These are phyloP conservation scores for Zalophus californianus DNA, from an alignment of 2,797 vertebrate species.

Conservation along the genomic window DNA sequence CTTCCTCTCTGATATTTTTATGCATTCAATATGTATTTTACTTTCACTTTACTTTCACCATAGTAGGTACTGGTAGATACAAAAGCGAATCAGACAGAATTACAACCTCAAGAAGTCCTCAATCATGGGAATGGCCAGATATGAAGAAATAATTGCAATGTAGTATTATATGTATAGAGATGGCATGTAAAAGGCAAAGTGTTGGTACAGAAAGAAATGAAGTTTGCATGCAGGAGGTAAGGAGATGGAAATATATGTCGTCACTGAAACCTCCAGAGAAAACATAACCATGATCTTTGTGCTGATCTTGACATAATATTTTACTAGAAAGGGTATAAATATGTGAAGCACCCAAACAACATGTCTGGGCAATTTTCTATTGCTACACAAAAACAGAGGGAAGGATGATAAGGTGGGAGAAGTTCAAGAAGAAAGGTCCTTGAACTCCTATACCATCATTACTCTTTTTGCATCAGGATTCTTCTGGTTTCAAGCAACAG, in stretches of 20 bases:
- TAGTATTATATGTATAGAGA: background rate
- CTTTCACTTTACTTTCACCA: background rate
- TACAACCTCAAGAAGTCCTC: background rate
- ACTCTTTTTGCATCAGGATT: background rate
- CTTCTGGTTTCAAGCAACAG: background rate
- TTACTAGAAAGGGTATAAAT: background rate
- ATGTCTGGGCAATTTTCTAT: background rate
- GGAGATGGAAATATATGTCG: background rate
- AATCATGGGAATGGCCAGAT: background rate
- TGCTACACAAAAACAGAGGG: background rate
- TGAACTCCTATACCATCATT: background rate
- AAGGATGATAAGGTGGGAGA: background rate
- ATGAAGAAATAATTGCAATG: background rate
- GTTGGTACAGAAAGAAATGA: background rate
- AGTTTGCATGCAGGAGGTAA: background rate
- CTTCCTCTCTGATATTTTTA: background rate
- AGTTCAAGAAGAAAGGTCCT: background rate
- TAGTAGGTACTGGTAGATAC: background rate
- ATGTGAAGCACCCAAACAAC: background rate
- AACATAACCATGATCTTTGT: background rate
- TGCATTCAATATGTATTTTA: background rate
- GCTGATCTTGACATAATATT: background rate
- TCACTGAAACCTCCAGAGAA: background rate
- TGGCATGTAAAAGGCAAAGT: background rate
- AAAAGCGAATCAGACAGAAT: slow-evolving; percentile 7